These are phyloP conservation scores for Lepidostoma basale DNA, from an alignment of 1,140 invertebrate genomes.

Conservation along the genomic window DNA sequence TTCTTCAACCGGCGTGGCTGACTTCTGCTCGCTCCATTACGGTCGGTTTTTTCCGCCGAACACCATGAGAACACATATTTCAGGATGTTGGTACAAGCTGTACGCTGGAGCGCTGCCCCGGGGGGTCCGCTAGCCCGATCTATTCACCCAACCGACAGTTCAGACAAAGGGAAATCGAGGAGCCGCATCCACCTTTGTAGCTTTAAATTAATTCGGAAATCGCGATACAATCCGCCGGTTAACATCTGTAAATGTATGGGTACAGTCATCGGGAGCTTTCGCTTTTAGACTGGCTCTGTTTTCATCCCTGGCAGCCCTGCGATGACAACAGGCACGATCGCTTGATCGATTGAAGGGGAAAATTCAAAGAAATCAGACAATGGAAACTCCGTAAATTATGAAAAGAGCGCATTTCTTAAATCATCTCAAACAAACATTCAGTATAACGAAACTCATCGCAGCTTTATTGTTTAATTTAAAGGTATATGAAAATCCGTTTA, in stretches of 20 bases:
- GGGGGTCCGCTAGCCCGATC: background rate
- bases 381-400: no score
- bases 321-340: background rate
- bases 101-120: background rate
- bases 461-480: no score
- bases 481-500: no score
- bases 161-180: constrained; percentile 16
- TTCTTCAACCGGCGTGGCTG: constrained; percentile 10
- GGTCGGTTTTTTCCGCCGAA: constrained; percentile 15
- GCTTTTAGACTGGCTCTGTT: background rate
- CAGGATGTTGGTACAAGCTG: constrained; percentile 41
- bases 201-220: constrained; percentile 36
- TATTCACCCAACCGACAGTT: constrained; percentile 7
- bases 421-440: no score
- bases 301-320: background rate
- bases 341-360: background rate
- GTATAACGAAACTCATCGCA: no score
- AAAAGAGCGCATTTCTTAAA: no score
- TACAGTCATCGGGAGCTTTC: background rate
- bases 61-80: constrained; percentile 41
- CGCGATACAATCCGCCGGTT: constrained; percentile 21
- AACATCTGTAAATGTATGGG: constrained; percentile 22
- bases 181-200: constrained; percentile 28
- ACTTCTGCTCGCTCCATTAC: constrained; percentile 8
- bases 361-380: no score